These are phyloP conservation scores for Phacellophora camtschatica DNA, from an alignment of 30 jellyfish, hydroid and myxozoan genomes.

Conservation along the genomic window DNA sequence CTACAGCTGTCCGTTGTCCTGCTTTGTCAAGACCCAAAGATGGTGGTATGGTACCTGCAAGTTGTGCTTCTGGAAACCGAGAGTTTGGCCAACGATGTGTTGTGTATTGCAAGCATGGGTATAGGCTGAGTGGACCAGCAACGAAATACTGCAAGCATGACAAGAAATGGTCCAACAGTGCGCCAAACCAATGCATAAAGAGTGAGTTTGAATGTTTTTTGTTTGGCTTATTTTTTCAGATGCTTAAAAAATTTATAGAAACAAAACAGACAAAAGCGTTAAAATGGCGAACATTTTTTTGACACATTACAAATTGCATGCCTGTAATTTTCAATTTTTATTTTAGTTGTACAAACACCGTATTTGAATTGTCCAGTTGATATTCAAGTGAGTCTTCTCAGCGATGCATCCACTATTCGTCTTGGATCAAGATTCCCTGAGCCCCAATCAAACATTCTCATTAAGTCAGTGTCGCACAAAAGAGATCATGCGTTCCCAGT, in stretches of 20 bases:
- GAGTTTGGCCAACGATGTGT: constrained; percentile 99
- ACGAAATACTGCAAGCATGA: constrained; percentile 96
- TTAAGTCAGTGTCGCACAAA: constrained; percentile 41
- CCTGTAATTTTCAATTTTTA: background rate
- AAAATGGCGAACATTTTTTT: too few species aligned
- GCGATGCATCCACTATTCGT: constrained; percentile 4
- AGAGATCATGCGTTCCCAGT: constrained; percentile 48
- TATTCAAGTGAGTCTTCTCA: constrained; percentile 43
- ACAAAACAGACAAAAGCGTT: too few species aligned
- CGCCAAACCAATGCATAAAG: constrained; percentile 72
- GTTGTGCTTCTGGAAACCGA: constrained; percentile 63
- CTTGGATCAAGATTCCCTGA: constrained; percentile 68
- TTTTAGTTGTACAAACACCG: constrained; percentile 84
- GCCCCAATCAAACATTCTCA: constrained; percentile 81
- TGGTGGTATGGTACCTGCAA: constrained; percentile 94
- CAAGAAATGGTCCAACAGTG: constrained; percentile 67
- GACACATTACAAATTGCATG: background rate
- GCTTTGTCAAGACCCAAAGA: constrained; percentile 73
- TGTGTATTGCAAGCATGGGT: constrained; percentile 91
- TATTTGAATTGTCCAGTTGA: constrained; percentile 91
- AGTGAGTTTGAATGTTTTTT: too few species aligned
- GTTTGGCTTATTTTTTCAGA: too few species aligned
- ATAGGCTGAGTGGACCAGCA: constrained; percentile 90
- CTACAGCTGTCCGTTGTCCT: constrained; percentile 93
- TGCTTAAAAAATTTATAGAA: too few species aligned